phyloP scores from a whole-genome alignment of 2,797 vertebrate genomes.

The Myoxocephalus aenaeus region DNA sequence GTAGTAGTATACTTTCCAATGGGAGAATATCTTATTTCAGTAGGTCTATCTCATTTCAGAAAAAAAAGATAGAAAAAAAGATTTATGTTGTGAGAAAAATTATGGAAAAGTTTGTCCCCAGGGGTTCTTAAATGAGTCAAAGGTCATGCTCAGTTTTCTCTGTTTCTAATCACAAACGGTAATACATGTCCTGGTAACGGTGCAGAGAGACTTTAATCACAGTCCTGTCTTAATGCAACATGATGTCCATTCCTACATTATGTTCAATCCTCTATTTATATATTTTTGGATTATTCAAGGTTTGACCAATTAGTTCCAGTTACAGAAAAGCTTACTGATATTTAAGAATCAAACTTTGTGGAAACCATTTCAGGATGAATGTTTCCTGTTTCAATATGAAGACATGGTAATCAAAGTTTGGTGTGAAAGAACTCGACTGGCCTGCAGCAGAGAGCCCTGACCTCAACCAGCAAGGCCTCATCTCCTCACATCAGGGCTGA shows the following conservation, averaged over 20 bases:
- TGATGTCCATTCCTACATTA: not conserved
- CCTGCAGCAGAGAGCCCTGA: conserved; percentile 3
- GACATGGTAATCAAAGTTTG: not conserved
- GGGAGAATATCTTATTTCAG: not conserved
- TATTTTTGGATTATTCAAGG: not conserved
- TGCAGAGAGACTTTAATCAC: not conserved
- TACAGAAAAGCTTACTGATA: not conserved
- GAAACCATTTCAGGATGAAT: not conserved
- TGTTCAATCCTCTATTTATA: not conserved
- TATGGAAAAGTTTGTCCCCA: conserved; percentile 33
- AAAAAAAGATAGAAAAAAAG: not conserved
- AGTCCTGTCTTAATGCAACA: not conserved
- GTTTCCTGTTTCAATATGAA: not conserved
- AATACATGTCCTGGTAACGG: not conserved
- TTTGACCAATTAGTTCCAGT: not conserved
- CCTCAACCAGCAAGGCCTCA: not conserved
- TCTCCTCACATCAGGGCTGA: not conserved
- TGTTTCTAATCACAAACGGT: not conserved
- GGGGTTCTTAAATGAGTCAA: conserved; percentile 33
- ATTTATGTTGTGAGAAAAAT: not conserved
- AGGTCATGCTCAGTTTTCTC: conserved; percentile 56
- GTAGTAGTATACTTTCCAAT: not conserved
- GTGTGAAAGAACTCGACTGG: not conserved
- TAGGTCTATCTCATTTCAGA: not conserved
- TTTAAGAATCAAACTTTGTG: not conserved